These are phyloP conservation scores for Cossypha polioptera DNA, from an alignment of 2,797 vertebrate species.

Conservation along the genomic window DNA sequence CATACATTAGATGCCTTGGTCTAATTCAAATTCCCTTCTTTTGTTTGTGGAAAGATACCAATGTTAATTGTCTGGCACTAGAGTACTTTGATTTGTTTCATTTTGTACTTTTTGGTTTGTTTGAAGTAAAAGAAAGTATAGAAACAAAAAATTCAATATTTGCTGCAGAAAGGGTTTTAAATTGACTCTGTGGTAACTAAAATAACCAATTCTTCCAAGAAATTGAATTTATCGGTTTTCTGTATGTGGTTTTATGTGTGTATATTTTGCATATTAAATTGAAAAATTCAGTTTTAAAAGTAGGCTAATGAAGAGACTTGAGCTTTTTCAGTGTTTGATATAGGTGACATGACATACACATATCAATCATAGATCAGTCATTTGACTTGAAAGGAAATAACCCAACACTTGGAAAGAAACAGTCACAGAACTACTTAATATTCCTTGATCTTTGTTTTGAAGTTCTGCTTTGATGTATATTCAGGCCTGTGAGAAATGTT, in stretches of 20 bases:
- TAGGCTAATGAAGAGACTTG: not conserved
- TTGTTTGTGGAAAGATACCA: not conserved
- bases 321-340: not conserved
- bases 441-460: constrained; percentile 40
- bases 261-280: not conserved
- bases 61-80: not conserved
- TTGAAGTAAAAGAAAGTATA: not conserved
- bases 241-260: not conserved
- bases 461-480: constrained; percentile 32
- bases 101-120: too few relatives aligned
- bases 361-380: not conserved
- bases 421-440: not conserved
- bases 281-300: not conserved
- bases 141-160: not conserved
- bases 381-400: not conserved
- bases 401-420: not conserved
- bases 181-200: not conserved
- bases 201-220: not conserved
- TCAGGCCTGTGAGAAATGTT: not conserved
- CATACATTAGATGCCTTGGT: not conserved
- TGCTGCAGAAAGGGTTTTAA: not conserved
- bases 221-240: not conserved
- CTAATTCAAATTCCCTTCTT: not conserved
- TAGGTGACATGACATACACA: not conserved
- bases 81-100: not conserved